These are phyloP conservation scores for Eleutherodactylus coqui DNA, from an alignment of 2,797 vertebrate genomes.

Conservation along the genomic window DNA sequence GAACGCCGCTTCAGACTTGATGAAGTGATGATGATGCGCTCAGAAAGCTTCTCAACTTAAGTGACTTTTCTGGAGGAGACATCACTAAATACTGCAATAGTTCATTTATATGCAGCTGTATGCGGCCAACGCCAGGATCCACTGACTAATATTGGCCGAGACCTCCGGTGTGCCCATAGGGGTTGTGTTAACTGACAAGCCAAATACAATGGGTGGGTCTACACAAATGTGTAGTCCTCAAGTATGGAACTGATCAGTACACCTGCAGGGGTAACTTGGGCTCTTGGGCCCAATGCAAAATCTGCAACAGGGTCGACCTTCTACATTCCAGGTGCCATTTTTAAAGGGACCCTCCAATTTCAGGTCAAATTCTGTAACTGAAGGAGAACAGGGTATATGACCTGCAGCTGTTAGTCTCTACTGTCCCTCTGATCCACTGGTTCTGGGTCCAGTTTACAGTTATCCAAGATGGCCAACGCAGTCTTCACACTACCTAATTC, in stretches of 20 bases:
- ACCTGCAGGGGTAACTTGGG: too few relatives aligned
- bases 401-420: too few relatives aligned
- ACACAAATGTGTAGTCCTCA: background rate
- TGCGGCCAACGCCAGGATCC: background rate
- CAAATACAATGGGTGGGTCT: background rate
- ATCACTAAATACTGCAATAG: background rate
- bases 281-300: too few relatives aligned
- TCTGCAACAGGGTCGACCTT: too few relatives aligned
- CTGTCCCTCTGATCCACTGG: too few relatives aligned
- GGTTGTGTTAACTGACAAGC: background rate
- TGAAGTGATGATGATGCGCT: conserved; percentile 4
- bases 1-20: background rate
- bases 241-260: background rate
- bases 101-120: background rate
- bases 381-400: too few relatives aligned
- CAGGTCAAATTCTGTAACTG: too few relatives aligned
- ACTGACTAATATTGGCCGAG: background rate
- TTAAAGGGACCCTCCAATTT: too few relatives aligned
- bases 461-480: too few relatives aligned
- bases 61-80: conserved; percentile 1
- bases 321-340: too few relatives aligned
- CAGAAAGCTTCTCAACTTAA: conserved; percentile 18
- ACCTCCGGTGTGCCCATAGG: background rate
- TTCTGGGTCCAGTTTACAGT: too few relatives aligned
- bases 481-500: too few relatives aligned